A percentile compares a stretch with the other conserved stretches of the same genome.
Conservation (phyloP, 2,888 invertebrate genomes). For the Apamea anceps region DNA sequence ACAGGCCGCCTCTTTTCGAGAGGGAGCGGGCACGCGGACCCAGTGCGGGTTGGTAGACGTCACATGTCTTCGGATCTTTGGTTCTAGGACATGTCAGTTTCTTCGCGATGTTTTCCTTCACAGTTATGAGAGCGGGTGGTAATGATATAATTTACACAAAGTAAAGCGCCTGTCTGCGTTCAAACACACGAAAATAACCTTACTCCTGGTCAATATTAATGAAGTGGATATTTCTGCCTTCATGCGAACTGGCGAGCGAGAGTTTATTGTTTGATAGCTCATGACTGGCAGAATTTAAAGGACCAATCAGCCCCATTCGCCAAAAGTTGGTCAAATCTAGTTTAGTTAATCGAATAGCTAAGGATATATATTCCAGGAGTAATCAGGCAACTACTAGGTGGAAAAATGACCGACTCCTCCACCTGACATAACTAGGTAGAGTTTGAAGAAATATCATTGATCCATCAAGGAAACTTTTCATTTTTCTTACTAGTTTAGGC, state of each 20-base stretch:
- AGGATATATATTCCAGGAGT: background rate
- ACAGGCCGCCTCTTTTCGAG: too few species aligned
- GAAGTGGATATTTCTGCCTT: background rate
- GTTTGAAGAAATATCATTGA: too few species aligned
- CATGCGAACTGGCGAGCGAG: background rate
- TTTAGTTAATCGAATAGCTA: background rate
- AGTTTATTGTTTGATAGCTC: background rate
- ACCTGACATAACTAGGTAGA: background rate
- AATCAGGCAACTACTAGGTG: background rate
- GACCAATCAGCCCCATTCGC: background rate
- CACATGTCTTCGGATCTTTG: too few species aligned
- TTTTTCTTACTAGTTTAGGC: too few species aligned
- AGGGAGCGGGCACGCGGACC: too few species aligned
- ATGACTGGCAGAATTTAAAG: background rate
- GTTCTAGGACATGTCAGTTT: too few species aligned
- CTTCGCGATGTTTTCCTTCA: too few species aligned
- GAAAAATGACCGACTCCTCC: background rate
- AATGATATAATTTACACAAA: too few species aligned
- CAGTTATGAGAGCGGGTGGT: too few species aligned
- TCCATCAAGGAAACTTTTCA: too few species aligned
- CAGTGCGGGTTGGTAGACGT: too few species aligned
- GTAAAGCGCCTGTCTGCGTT: too few species aligned
- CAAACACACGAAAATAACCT: background rate
- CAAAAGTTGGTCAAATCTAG: background rate
- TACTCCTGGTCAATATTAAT: background rate